Evolutionary conservation across 2,888 invertebrate species (phyloP).

Genomic region (Eretmocerus hayati): DNA sequence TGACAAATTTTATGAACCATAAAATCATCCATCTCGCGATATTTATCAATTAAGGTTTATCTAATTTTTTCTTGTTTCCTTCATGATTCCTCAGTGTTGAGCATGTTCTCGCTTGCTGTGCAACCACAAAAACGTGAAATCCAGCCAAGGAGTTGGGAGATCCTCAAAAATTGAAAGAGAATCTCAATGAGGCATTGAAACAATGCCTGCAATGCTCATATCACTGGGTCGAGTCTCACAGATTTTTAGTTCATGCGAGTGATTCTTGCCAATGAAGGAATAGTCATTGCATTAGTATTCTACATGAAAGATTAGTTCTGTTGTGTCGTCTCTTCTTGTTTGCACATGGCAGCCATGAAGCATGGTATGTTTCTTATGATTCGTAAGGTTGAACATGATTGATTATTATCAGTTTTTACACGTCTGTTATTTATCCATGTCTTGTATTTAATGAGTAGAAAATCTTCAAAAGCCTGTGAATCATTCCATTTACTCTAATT

Average conservation of each 20-base stretch:
- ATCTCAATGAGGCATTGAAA: conserved; percentile 32
- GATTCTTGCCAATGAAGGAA: conserved; percentile 39
- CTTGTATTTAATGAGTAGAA: conserved; percentile 4
- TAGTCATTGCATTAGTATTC: conserved; percentile 38
- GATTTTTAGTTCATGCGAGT: conserved; percentile 41
- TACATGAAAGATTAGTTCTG: conserved; percentile 27
- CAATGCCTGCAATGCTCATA: conserved; percentile 42
- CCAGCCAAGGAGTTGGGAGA: conserved; percentile 40
- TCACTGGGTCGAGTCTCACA: conserved; percentile 40
- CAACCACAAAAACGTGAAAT: conserved; percentile 41
- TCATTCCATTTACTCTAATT: too few species aligned
- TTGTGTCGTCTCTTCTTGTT: conserved; percentile 34
- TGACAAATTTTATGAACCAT: too few species aligned
- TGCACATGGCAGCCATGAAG: conserved; percentile 52
- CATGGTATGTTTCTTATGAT: conserved; percentile 49
- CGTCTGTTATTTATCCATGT: conserved; percentile 5
- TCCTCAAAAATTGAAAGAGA: conserved; percentile 35
- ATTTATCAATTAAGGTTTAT: too few species aligned
- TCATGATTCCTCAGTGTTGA: conserved; percentile 32
- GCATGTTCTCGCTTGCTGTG: conserved; percentile 42
- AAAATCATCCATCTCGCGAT: too few species aligned
- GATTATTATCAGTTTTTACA: too few species aligned
- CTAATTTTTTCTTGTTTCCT: conserved; percentile 17
- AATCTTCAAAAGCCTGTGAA: too few species aligned
- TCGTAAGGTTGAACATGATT: too few species aligned